Base-by-base conservation (phyloP, 2,888 invertebrate genomes). In the Drosophila diplacantha region DNA sequence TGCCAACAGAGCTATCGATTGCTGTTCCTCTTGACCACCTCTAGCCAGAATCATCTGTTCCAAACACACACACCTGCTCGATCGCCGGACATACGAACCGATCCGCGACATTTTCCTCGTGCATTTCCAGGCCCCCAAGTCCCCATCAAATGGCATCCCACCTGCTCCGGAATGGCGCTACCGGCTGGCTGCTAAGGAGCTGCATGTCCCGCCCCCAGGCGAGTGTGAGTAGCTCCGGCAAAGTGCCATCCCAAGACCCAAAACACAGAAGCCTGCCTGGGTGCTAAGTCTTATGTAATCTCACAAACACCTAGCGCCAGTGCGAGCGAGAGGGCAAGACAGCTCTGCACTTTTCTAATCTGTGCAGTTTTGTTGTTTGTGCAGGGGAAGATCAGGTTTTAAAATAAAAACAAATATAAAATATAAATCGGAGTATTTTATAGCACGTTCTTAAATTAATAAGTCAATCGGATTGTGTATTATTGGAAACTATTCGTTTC, bases 101-200 rank as follows among this genome's bases (percentile, higher is more conserved):
- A 58, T 41, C 59, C 20, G 39, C 39, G 41, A 37, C 39, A 39
- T 32, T 29, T 32, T 35, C 29, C 50, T 32, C 29, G 29, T 49
- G 44, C 18, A 24, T 62, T 61, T 35, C 26, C 16, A 35, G 32
- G 41, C n/a, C 63, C 63, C 34, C 29, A 41, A 51, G 39, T 62
- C 51, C 35, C 35, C 41, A 35, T 34, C 51, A 69, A 65, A 87
- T 87, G 87, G 82, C 85, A 56, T 72, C 80, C 55, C 74, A 81
- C 72, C 71, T 87, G 56, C 74, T 87, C 22, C 82, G 82, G 71
- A 85, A 74, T 61, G 59, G 71, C 62, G 73, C 80, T 43, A 66
- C 69, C 37, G 39, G 62, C 52, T 75, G 63, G 71, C 72, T 86
- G 51, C 63, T 85, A 3, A 83, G 73, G 26, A 81, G 58, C 31